Base-by-base conservation (phyloP, 1,140 invertebrate genomes). In the Monochamus saltuarius region DNA sequence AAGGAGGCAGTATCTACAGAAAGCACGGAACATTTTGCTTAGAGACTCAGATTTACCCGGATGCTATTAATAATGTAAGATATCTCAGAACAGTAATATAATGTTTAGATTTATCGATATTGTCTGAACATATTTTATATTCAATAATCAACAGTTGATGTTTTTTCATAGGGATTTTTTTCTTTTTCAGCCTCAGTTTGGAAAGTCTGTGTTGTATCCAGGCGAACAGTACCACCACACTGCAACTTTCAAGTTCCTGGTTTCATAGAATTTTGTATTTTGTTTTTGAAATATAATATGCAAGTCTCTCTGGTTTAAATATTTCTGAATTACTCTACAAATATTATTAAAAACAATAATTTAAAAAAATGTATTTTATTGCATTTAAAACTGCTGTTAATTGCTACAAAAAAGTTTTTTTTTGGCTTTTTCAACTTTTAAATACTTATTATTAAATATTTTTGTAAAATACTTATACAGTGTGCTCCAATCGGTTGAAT, bases 11-110 rank as follows among this genome's bases (percentile, higher is more conserved):
- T 0, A 70, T 74, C 0, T 97, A 96, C 72, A 81, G 82, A 10
- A 86, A 86, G 63, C 92, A 95, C 65, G 88, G 86, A 0, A 91
- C 87, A 1, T 88, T 97, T 62, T 95, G 91, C 72, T 78, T 97
- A 36, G 94, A 97, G 77, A 93, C 95, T 0, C 94, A 97, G 77
- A 91, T 90, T 69, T 97, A 88, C 81, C 95, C 95, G 0, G 89
- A 98, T 79, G 90, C 94, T 9, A 78, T 95, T 1, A 93, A 97
- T 80, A 84, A 94, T 75, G 69, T 71, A 59, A 61, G 67, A 29
- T 56, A 50, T n/a, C 19, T 14, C 7, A 55, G 6, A 10, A 2
- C 39, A 13, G 7, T 13, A 3, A 6, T 42, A 42, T 42, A 6
- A 10, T 10, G 16, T 4, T 11, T 16, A 10, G 2, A 19, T 45